Percentiles rank a stretch among this genome's conserved stretches.
These are phyloP conservation scores for Ephydatia muelleri DNA, from an alignment of 37 sponge, comb jelly and placozoan genomes.

Conservation along the genomic window DNA sequence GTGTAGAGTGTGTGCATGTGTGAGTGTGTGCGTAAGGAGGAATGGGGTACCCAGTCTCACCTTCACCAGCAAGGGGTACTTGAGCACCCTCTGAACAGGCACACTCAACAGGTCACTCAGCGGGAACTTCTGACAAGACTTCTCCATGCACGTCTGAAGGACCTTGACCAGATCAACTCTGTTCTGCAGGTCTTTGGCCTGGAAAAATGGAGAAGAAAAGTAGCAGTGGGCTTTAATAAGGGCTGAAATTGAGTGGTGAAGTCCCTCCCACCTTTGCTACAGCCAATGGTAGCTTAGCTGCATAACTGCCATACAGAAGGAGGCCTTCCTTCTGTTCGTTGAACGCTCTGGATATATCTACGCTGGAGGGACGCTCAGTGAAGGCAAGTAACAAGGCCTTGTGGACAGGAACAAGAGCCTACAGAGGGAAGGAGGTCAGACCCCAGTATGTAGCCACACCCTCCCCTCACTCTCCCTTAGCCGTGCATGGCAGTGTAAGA, in stretches of 20 bases:
- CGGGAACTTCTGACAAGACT: conserved; percentile 71
- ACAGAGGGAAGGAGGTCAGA: not conserved
- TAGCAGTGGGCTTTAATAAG: not conserved
- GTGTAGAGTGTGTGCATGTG: conserved; percentile 1
- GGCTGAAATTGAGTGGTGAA: too few relatives aligned
- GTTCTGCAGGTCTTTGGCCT: conserved; percentile 58
- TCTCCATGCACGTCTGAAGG: conserved; percentile 7
- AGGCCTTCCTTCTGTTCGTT: conserved; percentile 40
- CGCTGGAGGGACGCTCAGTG: conserved; percentile 8
- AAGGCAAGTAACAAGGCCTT: conserved; percentile 38
- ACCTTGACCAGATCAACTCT: conserved; percentile 31
- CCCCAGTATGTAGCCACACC: not conserved
- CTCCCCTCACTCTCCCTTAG: not conserved
- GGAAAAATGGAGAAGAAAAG: not conserved
- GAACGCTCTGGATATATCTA: conserved; percentile 40
- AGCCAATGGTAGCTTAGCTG: conserved; percentile 48
- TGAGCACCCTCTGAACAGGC: conserved; percentile 83
- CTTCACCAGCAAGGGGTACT: conserved; percentile 78
- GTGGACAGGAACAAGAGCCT: conserved; percentile 37
- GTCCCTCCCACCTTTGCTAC: conserved; percentile 37
- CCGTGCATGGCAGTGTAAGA: too few relatives aligned
- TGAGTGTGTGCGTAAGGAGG: too few relatives aligned
- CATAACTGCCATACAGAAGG: conserved; percentile 64
- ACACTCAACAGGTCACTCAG: conserved; percentile 84
- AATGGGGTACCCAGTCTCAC: too few relatives aligned